Conservation (phyloP, 2,113 vertebrate species). For the Gnathonemus longibarbis region DNA sequence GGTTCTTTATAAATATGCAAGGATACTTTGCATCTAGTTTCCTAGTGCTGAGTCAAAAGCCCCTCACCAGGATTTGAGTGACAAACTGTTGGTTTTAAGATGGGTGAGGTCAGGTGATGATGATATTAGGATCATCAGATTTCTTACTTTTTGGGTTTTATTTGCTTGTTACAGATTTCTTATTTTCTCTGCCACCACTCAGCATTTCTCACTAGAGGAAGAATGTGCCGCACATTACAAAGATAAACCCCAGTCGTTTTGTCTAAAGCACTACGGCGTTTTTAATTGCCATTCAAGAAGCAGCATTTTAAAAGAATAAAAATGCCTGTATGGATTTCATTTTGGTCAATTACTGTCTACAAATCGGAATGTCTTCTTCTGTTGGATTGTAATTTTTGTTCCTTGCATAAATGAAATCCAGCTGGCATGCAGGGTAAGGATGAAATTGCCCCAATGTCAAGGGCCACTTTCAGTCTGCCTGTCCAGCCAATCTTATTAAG, state of each 20-base stretch:
- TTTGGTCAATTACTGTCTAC: slow-evolving; percentile 39
- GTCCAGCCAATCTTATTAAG: not conserved
- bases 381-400: slow-evolving; percentile 29
- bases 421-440: not conserved
- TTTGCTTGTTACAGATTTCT: not conserved
- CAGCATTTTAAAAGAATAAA: slow-evolving; percentile 35
- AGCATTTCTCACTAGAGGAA: not conserved
- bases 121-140: not conserved
- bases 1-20: not conserved
- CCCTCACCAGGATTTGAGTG: not conserved
- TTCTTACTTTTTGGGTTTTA: not conserved
- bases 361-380: slow-evolving; percentile 47
- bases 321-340: slow-evolving; percentile 53
- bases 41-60: not conserved
- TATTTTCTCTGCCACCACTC: not conserved
- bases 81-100: not conserved
- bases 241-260: slow-evolving; percentile 24
- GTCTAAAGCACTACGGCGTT: slow-evolving; percentile 24
- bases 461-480: not conserved
- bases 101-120: not conserved
- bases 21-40: not conserved
- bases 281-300: slow-evolving; percentile 52
- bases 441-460: not conserved
- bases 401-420: not conserved
- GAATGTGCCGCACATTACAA: not conserved